A percentile compares a stretch with the other conserved stretches of the same genome.
Evolutionary conservation across 2,113 vertebrate genomes (phyloP).

Genomic region (Panthera uncia): DNA sequence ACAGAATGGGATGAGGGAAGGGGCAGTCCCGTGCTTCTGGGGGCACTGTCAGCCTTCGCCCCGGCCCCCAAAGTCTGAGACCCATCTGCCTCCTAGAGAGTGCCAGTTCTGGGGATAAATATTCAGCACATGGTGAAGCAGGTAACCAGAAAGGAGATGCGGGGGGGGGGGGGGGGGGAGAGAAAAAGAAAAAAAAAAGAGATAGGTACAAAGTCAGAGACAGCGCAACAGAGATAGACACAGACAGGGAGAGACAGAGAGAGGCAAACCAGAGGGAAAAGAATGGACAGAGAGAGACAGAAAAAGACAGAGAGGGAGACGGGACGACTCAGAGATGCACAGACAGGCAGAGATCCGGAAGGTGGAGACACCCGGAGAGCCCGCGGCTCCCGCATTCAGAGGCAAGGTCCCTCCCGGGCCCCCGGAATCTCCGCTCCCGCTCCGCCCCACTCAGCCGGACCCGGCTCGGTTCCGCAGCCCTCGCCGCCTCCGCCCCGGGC

Average conservation of each 20-base stretch:
- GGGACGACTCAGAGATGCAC: background rate
- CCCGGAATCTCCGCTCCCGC: background rate
- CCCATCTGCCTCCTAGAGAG: background rate
- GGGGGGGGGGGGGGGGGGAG: background rate
- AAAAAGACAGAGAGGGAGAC: too few species aligned
- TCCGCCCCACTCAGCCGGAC: background rate
- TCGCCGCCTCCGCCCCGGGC: constrained; percentile 21
- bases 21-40: background rate
- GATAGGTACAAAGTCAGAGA: background rate
- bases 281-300: background rate
- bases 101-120: background rate
- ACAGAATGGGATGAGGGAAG: background rate
- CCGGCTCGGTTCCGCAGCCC: constrained; percentile 54
- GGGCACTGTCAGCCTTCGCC: background rate
- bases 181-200: background rate
- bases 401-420: background rate
- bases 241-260: background rate
- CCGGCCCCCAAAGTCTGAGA: background rate
- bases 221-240: background rate
- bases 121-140: background rate
- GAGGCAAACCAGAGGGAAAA: too few species aligned
- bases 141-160: background rate
- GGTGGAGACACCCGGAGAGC: background rate
- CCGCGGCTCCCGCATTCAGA: background rate
- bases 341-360: background rate